Base-by-base conservation (phyloP, 1,140 invertebrate species). In the Zophobas morio region DNA sequence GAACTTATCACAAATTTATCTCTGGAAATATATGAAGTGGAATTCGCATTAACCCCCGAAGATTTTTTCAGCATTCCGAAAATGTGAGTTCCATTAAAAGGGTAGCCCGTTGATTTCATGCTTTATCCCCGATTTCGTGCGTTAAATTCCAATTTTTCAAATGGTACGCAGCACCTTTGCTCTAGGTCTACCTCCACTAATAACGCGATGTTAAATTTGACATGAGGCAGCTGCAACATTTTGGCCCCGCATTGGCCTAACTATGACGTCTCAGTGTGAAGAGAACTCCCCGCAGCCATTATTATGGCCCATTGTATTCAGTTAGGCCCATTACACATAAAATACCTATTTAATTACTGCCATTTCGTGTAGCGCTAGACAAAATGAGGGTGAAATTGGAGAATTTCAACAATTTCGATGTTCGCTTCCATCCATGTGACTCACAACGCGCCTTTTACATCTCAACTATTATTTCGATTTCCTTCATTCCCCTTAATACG, bases 291-390 rank as follows among this genome's bases (percentile, higher is more conserved):
- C 70, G 70, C 70, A 60, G 56, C 73, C 40, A 75, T 75, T 78
- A 78, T 78, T 78, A 78, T 75, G 73, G 77, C 60, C 77, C 57
- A 78, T 78, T 78, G 77, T 78, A 70, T 78, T 78, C 63, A 60
- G 72, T 74, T 70, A 77, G 77, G 47, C 60, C 72, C 73, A 78
- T 78, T 78, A 75, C 73, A 74, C 77, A 78, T 78, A 78, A 78
- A 78, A 75, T 78, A 78, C 77, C 77, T 75, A 78, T 78, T 78
- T 78, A 78, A 78, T 78, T 78, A 78, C 77, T 78, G 60, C 77
- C 77, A 78, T 78, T 78, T 56, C 77, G 53, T 72, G 77, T 78
- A 75, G 63, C 57, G 63, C 72, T 56, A 70, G 53, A 57, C 72
- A 70, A 75, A 78, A 75, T 71, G 77, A 78, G 77, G 77, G 77